A percentile compares a stretch with the other conserved stretches of the same genome.
Evolutionary conservation across 2,888 invertebrate genomes (phyloP).

Genomic region (Drosophila gaucha): DNA sequence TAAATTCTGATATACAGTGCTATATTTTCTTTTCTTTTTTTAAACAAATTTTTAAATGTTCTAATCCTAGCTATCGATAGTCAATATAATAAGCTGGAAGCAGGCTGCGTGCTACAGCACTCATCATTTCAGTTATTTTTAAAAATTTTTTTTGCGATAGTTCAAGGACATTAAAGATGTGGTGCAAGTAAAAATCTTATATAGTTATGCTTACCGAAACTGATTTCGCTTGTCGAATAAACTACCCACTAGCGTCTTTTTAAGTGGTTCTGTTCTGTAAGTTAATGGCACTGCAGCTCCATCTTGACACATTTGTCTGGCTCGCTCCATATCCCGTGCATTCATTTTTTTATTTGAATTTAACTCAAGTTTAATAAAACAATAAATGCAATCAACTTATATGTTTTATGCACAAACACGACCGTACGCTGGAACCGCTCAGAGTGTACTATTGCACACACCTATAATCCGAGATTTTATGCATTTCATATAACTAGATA

Average conservation of each 20-base stretch:
- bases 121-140: slow-evolving; percentile 21
- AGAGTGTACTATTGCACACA: slow-evolving; percentile 58
- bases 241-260: slow-evolving; percentile 34
- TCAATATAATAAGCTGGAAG: not conserved
- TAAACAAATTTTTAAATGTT: not conserved
- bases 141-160: not conserved
- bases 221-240: slow-evolving; percentile 62
- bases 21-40: not conserved
- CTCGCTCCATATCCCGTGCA: slow-evolving; percentile 55
- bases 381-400: slow-evolving; percentile 13
- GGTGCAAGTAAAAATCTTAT: not conserved
- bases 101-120: slow-evolving; percentile 30
- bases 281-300: slow-evolving; percentile 28
- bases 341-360: slow-evolving; percentile 52
- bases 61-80: slow-evolving; percentile 14
- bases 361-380: slow-evolving; percentile 12
- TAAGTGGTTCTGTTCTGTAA: slow-evolving; percentile 33
- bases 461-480: slow-evolving; percentile 64
- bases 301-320: slow-evolving; percentile 46
- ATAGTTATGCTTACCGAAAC: slow-evolving; percentile 58
- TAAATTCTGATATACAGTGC: not conserved
- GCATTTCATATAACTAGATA: slow-evolving; percentile 76
- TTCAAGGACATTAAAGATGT: slow-evolving; percentile 37
- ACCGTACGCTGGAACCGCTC: slow-evolving; percentile 61
- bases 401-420: slow-evolving; percentile 48